Base-by-base conservation (phyloP, 2,797 vertebrate species). In the Odontamblyopus rebecca region DNA sequence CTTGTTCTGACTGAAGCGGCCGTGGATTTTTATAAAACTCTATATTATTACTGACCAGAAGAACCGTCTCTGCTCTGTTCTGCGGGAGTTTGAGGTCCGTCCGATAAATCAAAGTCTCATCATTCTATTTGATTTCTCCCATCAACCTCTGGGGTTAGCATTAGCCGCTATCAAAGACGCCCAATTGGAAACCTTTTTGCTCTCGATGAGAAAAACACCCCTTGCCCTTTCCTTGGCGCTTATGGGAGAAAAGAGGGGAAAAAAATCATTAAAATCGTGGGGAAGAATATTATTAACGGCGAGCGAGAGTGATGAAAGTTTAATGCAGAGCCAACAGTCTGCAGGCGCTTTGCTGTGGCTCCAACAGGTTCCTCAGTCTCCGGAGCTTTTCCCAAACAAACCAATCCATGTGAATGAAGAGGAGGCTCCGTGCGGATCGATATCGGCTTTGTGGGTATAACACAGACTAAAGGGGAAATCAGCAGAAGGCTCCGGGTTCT, bases 121-220 rank as follows among this genome's bases (percentile, higher is more conserved):
- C 84, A 92, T 92, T 92, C 90, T 65, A 89, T 92, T 91, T 91
- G 89, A 91, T 91, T 90, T 78, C 1, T 62, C 74, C 86, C 77
- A 79, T 89, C 85, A 85, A 74, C 87, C 89, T 75, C 80, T 68
- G 86, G 88, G 89, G 89, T 89, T 88, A 88, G 87, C 88, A 91
- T 88, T 89, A 86, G 77, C 57, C 69, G 68, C 78, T 86, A 92
- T 92, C 88, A 90, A 91, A 92, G 81, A 79, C 54, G 48, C 74
- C 74, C 87, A 86, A 88, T 82, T 91, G 89, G 62, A 89, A 92
- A 92, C 89, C 88, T 90, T 91, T 92, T 90, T 90, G 85, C 86
- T 89, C 75, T 77, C 3, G 30, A 70, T 68, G 73, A 83, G 84
- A 82, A 86, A 73, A 67, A 77, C 67, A 67, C 77, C 72, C 64